A percentile compares a stretch with the other conserved stretches of the same genome.
Evolutionary conservation across 2,888 invertebrate species (phyloP).

Genomic region (Spicauda simplicius): DNA sequence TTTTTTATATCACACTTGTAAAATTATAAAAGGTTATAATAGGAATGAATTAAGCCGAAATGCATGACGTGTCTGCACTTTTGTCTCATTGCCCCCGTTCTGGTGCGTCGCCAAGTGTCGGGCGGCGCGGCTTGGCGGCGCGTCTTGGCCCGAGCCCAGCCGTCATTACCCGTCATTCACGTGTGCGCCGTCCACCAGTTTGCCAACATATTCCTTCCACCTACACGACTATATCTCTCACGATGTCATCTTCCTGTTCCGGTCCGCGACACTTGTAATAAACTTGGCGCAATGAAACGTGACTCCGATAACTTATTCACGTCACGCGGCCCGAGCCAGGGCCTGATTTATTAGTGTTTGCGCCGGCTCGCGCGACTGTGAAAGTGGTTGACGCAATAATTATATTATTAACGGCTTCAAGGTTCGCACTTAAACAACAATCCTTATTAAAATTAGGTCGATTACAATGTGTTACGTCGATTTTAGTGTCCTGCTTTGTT

Average conservation of each 20-base stretch:
- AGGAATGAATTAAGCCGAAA: conserved; percentile 24
- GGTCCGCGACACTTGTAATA: conserved; percentile 52
- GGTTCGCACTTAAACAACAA: conserved; percentile 41
- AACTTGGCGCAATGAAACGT: conserved; percentile 49
- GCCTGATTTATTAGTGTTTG: conserved; percentile 45
- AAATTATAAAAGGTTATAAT: conserved; percentile 4
- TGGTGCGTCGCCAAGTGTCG: conserved; percentile 63
- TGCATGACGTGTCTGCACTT: conserved; percentile 47
- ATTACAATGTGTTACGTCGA: not conserved
- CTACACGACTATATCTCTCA: conserved; percentile 52
- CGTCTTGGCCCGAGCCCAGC: conserved; percentile 53
- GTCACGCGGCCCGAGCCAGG: conserved; percentile 47
- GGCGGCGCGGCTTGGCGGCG: conserved; percentile 46
- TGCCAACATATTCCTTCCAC: conserved; percentile 55
- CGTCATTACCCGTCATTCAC: conserved; percentile 67
- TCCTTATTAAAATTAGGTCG: conserved; percentile 10
- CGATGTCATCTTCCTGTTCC: conserved; percentile 68
- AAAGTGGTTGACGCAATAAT: conserved; percentile 54
- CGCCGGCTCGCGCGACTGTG: conserved; percentile 44
- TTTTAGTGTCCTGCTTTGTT: not conserved
- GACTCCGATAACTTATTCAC: conserved; percentile 49
- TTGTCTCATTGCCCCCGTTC: conserved; percentile 64
- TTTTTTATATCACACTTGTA: not conserved
- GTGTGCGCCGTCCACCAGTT: conserved; percentile 46
- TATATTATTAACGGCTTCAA: conserved; percentile 44